Evolutionary conservation across 1,140 invertebrate species (phyloP), one percentile per base, ranked within the genome.

Genomic region (Gonioctena quinquepunctata): DNA sequence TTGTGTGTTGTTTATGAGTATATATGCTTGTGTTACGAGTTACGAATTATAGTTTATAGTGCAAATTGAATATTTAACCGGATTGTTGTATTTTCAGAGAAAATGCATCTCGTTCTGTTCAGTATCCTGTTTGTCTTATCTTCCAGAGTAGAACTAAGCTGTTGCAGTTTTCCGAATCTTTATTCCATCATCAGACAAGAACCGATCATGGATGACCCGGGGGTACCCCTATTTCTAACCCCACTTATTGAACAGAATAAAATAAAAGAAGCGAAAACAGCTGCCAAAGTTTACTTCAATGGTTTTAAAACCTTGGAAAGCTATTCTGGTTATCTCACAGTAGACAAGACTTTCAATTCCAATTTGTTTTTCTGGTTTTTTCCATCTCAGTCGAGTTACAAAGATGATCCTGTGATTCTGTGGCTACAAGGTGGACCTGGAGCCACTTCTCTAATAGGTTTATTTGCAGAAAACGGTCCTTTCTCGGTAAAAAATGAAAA

Each of bases 341-440:
- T 93, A 1, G 87, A 93, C 77, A 86, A 89, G 80, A 78, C 81
- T 1, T 88, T 83, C 71, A 85, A 89, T 74, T 91, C 90, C 3
- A 92, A 93, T 81, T 80, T 91, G 69, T 94, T 92, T 80, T 93
- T 94, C 81, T 93, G 92, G 92, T 93, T 90, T 80, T 93, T 93
- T 76, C 90, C 91, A 18, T 85, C 90, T 1, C 83, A 87, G 74
- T 82, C 73, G 3, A 77, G 83, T 50, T 78, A 78, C 60, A 79
- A 80, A 33, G 81, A 79, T 22, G 87, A 87, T 2, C 92, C 92
- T 7, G 86, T 94, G 3, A 70, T 93, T 2, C 76, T 94, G 16
- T 94, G 92, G 92, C 84, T 94, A 8, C 90, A 94, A 84, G 92
- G 92, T 48, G 89, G 93, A 0, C 92, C 92, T 1, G 92, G 92